Conservation (phyloP, 2,797 vertebrate genomes). For the Tachyglossus aculeatus region DNA sequence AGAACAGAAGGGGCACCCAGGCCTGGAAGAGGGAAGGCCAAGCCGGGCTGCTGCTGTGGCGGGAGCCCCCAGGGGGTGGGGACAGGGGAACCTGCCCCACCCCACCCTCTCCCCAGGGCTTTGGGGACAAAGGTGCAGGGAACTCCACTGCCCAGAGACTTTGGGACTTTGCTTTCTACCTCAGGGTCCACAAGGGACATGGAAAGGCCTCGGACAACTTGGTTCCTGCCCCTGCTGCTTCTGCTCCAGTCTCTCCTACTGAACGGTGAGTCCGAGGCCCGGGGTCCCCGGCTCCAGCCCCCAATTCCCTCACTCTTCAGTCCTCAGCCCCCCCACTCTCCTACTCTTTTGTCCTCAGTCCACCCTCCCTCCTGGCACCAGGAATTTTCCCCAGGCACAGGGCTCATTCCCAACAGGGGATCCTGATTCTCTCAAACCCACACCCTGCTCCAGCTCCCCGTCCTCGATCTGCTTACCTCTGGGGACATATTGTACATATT, state of each 20-base stretch:
- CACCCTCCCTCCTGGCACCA: background rate
- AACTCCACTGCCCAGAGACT: background rate
- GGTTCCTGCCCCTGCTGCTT: background rate
- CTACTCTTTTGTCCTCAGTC: background rate
- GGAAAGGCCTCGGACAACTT: background rate
- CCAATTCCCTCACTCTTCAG: rapidly evolving
- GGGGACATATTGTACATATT: too few relatives aligned
- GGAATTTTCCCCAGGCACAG: background rate
- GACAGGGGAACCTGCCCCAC: background rate
- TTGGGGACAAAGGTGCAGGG: background rate
- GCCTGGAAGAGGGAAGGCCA: background rate
- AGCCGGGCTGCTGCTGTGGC: background rate
- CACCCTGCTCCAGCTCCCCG: too few relatives aligned
- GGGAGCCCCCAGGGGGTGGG: background rate
- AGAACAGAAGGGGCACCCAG: too few relatives aligned
- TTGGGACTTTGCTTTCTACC: background rate
- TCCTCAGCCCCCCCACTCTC: background rate
- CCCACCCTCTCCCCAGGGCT: background rate
- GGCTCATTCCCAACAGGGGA: background rate
- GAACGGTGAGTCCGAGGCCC: background rate
- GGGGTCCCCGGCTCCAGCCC: background rate
- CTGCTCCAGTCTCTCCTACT: background rate
- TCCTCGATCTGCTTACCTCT: too few relatives aligned
- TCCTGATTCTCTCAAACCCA: too few relatives aligned
- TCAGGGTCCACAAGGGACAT: background rate